Conservation (phyloP, 2,888 invertebrate genomes). For the Hirtodrosophila duncani region DNA sequence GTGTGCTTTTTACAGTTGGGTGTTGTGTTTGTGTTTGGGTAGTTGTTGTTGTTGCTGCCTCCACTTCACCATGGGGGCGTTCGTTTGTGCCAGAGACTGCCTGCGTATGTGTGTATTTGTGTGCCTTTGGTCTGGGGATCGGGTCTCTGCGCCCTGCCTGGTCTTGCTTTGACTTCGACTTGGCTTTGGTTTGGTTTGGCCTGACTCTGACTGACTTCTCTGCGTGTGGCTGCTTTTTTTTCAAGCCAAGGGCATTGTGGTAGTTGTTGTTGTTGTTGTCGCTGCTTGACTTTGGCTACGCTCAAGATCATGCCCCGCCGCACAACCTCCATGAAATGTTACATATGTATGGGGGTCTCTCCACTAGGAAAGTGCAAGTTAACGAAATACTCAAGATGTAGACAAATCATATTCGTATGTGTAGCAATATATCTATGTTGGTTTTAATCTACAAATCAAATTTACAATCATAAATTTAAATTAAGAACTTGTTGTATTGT, state of each 20-base stretch:
- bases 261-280: constrained; percentile 19
- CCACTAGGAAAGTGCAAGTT: constrained; percentile 18
- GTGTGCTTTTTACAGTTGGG: constrained; percentile 67
- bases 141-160: constrained; percentile 2
- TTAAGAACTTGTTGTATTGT: too few species aligned
- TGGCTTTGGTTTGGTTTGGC: constrained; percentile 9
- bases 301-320: constrained; percentile 49
- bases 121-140: constrained; percentile 26
- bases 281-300: constrained; percentile 49
- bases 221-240: constrained; percentile 66
- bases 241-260: constrained; percentile 56
- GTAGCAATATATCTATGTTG: too few species aligned
- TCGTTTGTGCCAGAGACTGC: constrained; percentile 25
- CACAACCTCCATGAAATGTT: constrained; percentile 2
- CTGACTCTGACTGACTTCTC: constrained; percentile 23
- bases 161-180: constrained; percentile 9
- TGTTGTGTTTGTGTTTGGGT: constrained; percentile 25
- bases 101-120: constrained; percentile 26
- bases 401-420: too few species aligned
- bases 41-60: constrained; percentile 31
- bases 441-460: too few species aligned
- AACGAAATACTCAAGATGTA: too few species aligned
- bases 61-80: constrained; percentile 62
- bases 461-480: too few species aligned
- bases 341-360: not conserved